These are phyloP conservation scores for Nyctibius bracteatus DNA, from an alignment of 2,113 vertebrate genomes.

Conservation along the genomic window DNA sequence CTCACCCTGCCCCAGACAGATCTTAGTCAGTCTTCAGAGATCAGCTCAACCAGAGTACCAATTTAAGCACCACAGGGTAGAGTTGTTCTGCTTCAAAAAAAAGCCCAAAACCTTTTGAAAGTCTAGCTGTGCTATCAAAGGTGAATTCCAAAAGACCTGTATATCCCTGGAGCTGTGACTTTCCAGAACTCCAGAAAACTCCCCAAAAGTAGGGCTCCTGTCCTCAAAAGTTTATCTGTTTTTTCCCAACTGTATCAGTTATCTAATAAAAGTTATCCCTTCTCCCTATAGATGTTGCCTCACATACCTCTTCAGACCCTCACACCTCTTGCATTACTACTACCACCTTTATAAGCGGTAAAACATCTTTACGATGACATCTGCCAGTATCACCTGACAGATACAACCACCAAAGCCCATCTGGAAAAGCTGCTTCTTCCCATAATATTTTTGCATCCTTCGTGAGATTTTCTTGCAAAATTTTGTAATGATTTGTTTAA, in stretches of 20 bases:
- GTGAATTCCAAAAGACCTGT: background rate
- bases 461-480: background rate
- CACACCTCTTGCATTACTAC: background rate
- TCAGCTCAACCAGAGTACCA: background rate
- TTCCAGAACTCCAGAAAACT: background rate
- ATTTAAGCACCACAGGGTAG: background rate
- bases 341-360: background rate
- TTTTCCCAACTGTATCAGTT: background rate
- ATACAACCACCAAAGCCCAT: background rate
- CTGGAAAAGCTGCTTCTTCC: background rate
- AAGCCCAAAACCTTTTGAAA: background rate
- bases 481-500: background rate
- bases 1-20: background rate
- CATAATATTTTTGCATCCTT: background rate
- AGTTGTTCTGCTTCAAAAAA: background rate
- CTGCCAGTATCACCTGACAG: background rate
- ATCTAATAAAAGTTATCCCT: background rate
- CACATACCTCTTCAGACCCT: background rate
- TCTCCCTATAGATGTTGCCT: background rate
- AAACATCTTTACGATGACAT: background rate
- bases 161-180: background rate
- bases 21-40: background rate
- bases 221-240: background rate
- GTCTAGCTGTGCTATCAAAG: background rate
- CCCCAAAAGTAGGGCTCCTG: background rate